Conservation (phyloP, 2,797 vertebrate species). For the Molossus molossus region DNA sequence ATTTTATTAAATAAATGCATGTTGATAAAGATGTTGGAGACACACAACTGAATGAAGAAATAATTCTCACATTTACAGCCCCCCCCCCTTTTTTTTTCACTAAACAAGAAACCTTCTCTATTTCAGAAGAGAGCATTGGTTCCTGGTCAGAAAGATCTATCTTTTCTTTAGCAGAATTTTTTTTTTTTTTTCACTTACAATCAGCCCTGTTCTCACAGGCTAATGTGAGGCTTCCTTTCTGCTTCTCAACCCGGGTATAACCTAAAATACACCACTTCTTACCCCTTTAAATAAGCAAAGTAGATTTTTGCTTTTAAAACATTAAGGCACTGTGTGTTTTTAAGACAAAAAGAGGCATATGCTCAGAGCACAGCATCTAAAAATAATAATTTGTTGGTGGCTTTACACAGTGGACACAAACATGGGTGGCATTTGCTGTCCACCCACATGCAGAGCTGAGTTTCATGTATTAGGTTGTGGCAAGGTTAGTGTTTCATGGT, state of each 20-base stretch:
- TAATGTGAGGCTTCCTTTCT: background rate
- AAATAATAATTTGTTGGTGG: background rate
- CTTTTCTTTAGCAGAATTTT: background rate
- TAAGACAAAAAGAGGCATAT: background rate
- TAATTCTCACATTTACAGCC: background rate
- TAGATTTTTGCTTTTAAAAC: background rate
- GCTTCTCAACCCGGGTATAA: background rate
- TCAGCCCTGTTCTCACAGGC: background rate
- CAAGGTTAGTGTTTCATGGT: background rate
- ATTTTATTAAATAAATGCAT: background rate
- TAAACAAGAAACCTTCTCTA: background rate
- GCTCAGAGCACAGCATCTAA: background rate
- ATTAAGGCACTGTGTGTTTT: background rate
- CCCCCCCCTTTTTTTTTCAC: background rate
- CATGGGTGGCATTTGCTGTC: background rate
- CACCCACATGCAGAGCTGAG: background rate
- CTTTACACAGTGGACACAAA: background rate
- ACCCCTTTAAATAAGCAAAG: background rate
- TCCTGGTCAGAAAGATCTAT: background rate
- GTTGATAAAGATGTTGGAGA: conserved; percentile 7
- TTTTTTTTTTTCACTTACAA: background rate
- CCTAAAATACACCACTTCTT: background rate
- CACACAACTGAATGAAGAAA: background rate
- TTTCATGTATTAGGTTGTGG: background rate
- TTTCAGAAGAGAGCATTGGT: background rate